Base-by-base conservation (phyloP, 2,113 vertebrate genomes). In the Garra rufa region DNA sequence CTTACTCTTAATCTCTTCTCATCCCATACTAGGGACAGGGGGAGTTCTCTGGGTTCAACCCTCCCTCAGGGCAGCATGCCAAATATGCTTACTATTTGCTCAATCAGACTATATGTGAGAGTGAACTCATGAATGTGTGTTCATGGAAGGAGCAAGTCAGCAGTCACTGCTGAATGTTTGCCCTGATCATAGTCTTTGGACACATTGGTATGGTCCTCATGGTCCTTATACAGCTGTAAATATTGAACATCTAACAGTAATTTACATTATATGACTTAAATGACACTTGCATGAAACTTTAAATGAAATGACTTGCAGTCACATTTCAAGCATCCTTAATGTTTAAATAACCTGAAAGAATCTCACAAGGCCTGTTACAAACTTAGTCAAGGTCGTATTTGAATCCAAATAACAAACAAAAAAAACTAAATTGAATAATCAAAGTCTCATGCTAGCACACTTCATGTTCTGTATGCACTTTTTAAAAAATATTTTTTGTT, bases 401-500 rank as follows among this genome's bases (percentile, higher is more conserved):
- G 34, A 34, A 0, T 61, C 3, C n/a, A 61, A 61, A 61, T 34
- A 34, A 61, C 57, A 61, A 10, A 24, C 55, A n/a, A 21, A 52
- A n/a, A 19, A 19, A 52, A 52, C 15, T 17, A 1, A 6, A 19
- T 57, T 3, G 5, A 34, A 34, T 34, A 34, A 34, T 34, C 7
- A 24, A 21, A 24, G 24, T 61, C 9, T 61, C n/a, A 11, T 61
- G 13, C 4, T 67, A 34, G 38, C 1, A 34, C 6, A 1, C n/a
- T 59, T 9, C 3, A 17, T 34, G 14, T 34, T 52, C 6, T 67
- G 34, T 67, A 38, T 34, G 28, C 17, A 38, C 24, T 13, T 75
- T 10, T 17, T n/a, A n/a, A n/a, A n/a, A n/a, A 13, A 19, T 24
- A 10, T 0, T 83, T 28, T 84, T 82, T 78, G 80, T 43, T 85